phyloP scores from a whole-genome alignment of 53 echinoderm and acorn worm genomes.

The Paracentrotus lividus region DNA sequence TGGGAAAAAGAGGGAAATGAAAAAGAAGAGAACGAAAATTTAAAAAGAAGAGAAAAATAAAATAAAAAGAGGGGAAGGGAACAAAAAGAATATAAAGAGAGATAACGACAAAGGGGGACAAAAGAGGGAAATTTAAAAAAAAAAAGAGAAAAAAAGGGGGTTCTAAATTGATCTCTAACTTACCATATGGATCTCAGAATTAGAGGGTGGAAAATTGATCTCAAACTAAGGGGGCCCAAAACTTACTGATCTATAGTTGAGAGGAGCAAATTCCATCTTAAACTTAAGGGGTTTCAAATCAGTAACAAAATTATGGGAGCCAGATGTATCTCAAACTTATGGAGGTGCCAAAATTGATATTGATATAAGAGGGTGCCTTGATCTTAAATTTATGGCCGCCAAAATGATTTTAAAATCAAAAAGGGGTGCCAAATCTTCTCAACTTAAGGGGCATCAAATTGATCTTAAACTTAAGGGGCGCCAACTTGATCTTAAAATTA shows the following conservation, averaged over 20 bases:
- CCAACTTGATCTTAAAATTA: too few species aligned
- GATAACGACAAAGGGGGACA: neutral
- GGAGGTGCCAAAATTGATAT: too few species aligned
- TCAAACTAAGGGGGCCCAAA: neutral
- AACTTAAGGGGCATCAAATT: too few species aligned
- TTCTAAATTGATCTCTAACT: neutral
- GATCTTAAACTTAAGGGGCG: too few species aligned
- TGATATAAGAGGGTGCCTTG: too few species aligned
- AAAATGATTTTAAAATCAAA: too few species aligned
- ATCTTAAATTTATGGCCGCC: too few species aligned
- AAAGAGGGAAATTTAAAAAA: neutral
- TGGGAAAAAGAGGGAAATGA: neutral
- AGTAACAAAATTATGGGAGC: too few species aligned
- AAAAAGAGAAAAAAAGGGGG: neutral
- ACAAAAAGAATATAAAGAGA: neutral
- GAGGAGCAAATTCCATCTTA: too few species aligned
- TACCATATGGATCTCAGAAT: neutral
- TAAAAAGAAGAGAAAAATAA: neutral
- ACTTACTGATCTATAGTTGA: neutral
- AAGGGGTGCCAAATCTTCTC: too few species aligned
- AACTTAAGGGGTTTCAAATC: too few species aligned
- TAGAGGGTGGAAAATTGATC: neutral
- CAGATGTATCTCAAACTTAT: too few species aligned
- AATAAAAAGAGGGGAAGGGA: neutral
- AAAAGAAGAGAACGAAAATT: neutral